Percentiles rank a stretch among this genome's conserved stretches.
Conservation (phyloP, 2,888 invertebrate species). For the Trichacis sp. region DNA sequence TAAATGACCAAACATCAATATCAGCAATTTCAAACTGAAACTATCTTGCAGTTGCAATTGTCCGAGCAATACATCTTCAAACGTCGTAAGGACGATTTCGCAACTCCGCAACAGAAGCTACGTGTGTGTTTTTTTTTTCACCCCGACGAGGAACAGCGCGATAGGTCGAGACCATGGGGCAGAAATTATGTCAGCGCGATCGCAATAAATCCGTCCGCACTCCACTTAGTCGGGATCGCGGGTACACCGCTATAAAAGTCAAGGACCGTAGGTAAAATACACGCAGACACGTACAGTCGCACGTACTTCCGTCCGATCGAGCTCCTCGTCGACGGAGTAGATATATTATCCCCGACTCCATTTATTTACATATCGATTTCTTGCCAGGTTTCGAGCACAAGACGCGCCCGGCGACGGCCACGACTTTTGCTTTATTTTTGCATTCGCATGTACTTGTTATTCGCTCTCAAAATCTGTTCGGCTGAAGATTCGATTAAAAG, state of each 20-base stretch:
- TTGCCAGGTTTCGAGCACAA: constrained; percentile 16
- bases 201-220: constrained; percentile 37
- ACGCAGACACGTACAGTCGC: constrained; percentile 30
- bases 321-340: constrained; percentile 19
- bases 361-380: constrained; percentile 49
- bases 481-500: constrained; percentile 6
- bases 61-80: no score
- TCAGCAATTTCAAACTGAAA: no score
- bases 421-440: constrained; percentile 1
- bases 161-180: constrained; percentile 19
- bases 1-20: no score
- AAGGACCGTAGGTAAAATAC: constrained; percentile 39
- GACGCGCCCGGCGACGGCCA: constrained; percentile 10
- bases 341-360: constrained; percentile 35
- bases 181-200: constrained; percentile 31
- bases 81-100: no score
- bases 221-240: constrained; percentile 23
- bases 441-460: background rate
- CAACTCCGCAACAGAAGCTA: background rate
- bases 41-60: no score
- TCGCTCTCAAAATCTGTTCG: background rate
- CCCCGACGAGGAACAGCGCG: constrained; percentile 13
- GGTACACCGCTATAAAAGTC: constrained; percentile 35
- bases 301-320: constrained; percentile 34
- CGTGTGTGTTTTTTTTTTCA: background rate